phyloP scores from a whole-genome alignment of 2,113 vertebrate genomes.

The Gadus macrocephalus region DNA sequence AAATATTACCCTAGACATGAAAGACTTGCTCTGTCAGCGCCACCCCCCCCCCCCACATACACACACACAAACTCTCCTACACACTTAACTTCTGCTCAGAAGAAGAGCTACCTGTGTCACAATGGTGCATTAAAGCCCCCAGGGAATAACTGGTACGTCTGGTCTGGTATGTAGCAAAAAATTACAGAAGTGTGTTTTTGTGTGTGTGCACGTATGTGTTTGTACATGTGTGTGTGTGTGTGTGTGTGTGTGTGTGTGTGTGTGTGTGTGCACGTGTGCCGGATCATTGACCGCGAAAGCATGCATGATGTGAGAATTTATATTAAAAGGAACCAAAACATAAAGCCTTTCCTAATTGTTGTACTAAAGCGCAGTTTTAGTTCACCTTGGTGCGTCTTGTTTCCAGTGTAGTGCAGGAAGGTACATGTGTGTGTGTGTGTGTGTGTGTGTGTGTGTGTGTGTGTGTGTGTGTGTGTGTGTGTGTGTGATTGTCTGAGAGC shows the following conservation, averaged over 20 bases:
- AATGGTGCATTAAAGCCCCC: slow-evolving; percentile 46
- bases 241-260: slow-evolving; percentile 12
- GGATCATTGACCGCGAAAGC: too few relatives aligned
- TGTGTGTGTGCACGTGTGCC: background rate
- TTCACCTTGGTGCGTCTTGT: background rate
- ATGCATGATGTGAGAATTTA: too few relatives aligned
- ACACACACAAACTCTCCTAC: too few relatives aligned
- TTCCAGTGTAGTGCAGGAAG: background rate
- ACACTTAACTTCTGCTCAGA: background rate
- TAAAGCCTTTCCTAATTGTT: background rate
- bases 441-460: slow-evolving; percentile 21
- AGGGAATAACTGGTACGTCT: slow-evolving; percentile 22
- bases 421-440: slow-evolving; percentile 10
- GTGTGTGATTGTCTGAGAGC: slow-evolving; percentile 18
- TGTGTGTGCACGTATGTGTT: background rate
- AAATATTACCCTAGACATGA: slow-evolving; percentile 47
- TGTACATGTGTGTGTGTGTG: slow-evolving; percentile 2
- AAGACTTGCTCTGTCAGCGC: slow-evolving; percentile 49
- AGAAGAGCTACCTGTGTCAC: slow-evolving; percentile 49
- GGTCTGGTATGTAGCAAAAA: slow-evolving; percentile 48
- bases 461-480: slow-evolving; percentile 5
- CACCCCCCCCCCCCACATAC: slow-evolving; percentile 26
- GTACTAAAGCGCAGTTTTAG: background rate
- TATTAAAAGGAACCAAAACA: background rate
- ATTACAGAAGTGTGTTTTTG: slow-evolving; percentile 23